phyloP scores from a whole-genome alignment of 2,113 vertebrate genomes.

The Spheniscus mendiculus region DNA sequence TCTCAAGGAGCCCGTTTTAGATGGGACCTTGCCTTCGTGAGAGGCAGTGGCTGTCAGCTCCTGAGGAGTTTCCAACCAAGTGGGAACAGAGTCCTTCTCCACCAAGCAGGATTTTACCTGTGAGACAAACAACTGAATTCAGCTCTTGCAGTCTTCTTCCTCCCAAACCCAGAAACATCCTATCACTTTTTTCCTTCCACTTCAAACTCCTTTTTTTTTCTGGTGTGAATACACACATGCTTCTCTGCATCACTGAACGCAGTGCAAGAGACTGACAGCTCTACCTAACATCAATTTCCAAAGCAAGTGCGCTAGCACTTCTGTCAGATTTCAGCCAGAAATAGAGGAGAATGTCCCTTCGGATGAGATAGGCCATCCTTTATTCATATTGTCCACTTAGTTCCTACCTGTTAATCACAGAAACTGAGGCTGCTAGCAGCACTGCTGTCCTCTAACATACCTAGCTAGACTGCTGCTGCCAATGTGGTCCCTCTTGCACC shows the following conservation, averaged over 20 bases:
- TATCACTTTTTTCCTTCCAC: not conserved
- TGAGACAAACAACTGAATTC: not conserved
- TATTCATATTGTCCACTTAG: not conserved
- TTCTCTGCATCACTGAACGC: not conserved
- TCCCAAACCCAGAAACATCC: not conserved
- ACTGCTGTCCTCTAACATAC: not conserved
- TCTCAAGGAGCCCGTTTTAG: not conserved
- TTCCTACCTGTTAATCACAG: not conserved
- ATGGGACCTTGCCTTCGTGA: not conserved
- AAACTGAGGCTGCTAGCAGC: not conserved
- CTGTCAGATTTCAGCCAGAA: not conserved
- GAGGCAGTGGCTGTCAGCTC: not conserved
- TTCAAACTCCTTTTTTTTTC: not conserved
- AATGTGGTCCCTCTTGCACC: not conserved
- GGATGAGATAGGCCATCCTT: not conserved
- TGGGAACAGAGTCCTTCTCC: not conserved
- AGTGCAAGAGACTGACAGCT: not conserved
- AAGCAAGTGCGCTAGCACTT: not conserved
- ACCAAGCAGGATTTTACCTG: not conserved
- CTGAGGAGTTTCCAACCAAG: not conserved
- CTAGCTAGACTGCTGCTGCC: not conserved
- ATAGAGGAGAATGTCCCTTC: not conserved
- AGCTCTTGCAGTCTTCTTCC: not conserved
- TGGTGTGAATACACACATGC: not conserved
- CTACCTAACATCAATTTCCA: not conserved